Evolutionary conservation across 2,113 vertebrate genomes (phyloP).

Genomic region (Phalacrocorax pelagicus): DNA sequence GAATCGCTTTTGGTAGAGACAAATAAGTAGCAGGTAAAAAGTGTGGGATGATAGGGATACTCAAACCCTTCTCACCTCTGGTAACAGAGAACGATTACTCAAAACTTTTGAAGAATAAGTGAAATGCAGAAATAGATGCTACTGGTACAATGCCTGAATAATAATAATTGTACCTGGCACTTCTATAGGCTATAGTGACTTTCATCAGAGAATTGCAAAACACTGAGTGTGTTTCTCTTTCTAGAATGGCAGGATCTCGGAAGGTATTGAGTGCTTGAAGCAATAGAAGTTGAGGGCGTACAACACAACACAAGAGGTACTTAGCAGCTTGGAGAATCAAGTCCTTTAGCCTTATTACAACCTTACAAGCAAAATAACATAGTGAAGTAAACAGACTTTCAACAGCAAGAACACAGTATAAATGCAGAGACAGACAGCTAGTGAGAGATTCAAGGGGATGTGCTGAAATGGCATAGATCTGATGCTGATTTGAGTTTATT

Average conservation of each 20-base stretch:
- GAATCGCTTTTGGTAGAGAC: not conserved
- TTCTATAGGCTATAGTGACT: not conserved
- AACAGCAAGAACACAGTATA: not conserved
- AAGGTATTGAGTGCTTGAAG: not conserved
- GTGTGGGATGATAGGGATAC: not conserved
- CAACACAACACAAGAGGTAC: not conserved
- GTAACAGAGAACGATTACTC: not conserved
- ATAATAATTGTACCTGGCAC: not conserved
- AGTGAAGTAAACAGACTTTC: not conserved
- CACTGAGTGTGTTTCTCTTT: not conserved
- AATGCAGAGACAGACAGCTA: not conserved
- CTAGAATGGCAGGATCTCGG: not conserved
- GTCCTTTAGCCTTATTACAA: not conserved
- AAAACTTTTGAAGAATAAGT: not conserved
- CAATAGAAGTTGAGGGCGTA: not conserved
- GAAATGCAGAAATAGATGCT: not conserved
- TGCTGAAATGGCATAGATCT: not conserved
- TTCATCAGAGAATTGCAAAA: not conserved
- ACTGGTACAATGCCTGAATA: not conserved
- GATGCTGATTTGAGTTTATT: not conserved
- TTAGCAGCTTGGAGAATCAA: not conserved
- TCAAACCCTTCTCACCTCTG: not conserved
- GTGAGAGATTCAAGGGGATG: rapidly evolving
- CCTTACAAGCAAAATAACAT: not conserved
- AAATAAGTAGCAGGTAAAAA: not conserved